These are phyloP conservation scores for Paracentrotus lividus DNA, from an alignment of 53 echinoderm and acorn worm species.

Conservation along the genomic window DNA sequence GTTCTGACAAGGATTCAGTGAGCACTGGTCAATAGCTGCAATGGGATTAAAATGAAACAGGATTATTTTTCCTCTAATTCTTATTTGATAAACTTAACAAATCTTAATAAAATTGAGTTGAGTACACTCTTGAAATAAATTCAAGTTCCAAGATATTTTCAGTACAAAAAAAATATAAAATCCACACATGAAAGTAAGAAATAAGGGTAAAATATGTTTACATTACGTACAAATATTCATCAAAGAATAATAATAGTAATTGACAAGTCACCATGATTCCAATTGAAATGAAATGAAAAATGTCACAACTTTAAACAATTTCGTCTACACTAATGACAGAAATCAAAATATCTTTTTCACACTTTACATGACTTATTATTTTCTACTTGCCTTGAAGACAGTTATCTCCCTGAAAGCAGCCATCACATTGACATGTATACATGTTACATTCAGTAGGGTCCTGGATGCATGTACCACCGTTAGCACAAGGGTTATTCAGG, in stretches of 20 bases:
- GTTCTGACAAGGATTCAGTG: conserved; percentile 91
- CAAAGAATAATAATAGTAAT: too few species aligned
- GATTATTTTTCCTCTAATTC: neutral
- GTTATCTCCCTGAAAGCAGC: conserved; percentile 76
- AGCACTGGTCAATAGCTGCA: conserved; percentile 85
- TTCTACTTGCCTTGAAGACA: conserved; percentile 75
- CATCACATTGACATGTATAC: conserved; percentile 75
- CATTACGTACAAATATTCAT: too few species aligned
- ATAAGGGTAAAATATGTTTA: too few species aligned
- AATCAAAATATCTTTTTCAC: neutral
- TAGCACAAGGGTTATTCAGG: conserved; percentile 73
- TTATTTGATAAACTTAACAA: too few species aligned
- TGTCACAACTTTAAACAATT: neutral
- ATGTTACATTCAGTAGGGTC: conserved; percentile 62
- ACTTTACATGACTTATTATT: neutral
- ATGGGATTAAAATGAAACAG: neutral
- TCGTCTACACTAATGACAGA: neutral
- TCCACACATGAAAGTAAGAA: too few species aligned
- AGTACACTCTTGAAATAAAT: too few species aligned
- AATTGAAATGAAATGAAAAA: neutral
- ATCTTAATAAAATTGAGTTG: too few species aligned
- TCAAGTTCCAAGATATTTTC: too few species aligned
- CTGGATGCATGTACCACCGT: conserved; percentile 80
- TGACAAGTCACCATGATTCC: neutral
- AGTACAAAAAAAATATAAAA: too few species aligned